A percentile compares a stretch with the other conserved stretches of the same genome.
These are phyloP conservation scores for Sebastes wilsoni DNA, from an alignment of 2,797 vertebrate genomes.

Conservation along the genomic window DNA sequence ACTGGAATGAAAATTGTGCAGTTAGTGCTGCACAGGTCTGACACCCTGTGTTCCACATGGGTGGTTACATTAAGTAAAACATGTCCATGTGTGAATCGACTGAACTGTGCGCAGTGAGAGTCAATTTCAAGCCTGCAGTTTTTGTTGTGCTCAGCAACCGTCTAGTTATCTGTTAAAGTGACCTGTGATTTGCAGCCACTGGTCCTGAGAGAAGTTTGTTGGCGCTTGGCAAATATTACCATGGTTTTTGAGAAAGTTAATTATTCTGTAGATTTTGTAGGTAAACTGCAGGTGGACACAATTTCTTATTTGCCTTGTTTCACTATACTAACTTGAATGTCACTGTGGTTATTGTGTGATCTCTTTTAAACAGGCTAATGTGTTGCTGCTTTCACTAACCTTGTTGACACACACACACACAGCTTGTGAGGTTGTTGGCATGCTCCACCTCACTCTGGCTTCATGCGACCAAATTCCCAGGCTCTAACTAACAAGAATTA, in stretches of 20 bases:
- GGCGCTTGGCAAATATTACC: neutral
- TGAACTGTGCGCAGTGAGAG: neutral
- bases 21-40: neutral
- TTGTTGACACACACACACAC: neutral
- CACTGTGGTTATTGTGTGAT: neutral
- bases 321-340: neutral
- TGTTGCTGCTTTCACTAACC: neutral
- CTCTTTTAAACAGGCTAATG: neutral
- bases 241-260: neutral
- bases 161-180: neutral
- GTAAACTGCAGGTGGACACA: neutral
- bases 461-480: constrained; percentile 4
- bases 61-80: neutral
- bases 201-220: neutral
- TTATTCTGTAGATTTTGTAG: neutral
- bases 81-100: neutral
- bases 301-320: neutral
- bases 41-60: no score
- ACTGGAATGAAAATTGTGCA: neutral
- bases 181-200: neutral
- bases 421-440: constrained; percentile 10
- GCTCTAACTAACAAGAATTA: constrained; percentile 18
- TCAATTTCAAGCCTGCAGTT: neutral
- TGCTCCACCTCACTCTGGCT: constrained; percentile 1
- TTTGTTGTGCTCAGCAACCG: neutral